phyloP scores from a whole-genome alignment of 2,888 invertebrate species.

The Maniola hyperantus region DNA sequence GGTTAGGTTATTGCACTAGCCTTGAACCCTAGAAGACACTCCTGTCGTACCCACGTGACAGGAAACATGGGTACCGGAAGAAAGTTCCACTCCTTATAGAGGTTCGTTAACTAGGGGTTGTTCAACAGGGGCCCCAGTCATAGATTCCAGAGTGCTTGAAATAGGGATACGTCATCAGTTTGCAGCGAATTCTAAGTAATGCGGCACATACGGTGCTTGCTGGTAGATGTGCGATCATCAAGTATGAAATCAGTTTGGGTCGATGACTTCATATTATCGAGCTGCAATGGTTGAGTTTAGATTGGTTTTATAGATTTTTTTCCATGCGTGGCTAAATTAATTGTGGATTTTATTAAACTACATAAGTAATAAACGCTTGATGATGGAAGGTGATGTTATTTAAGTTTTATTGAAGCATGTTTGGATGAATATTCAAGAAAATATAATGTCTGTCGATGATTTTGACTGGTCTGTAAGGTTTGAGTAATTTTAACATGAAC shows the following conservation, averaged over 20 bases:
- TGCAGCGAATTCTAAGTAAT: not conserved
- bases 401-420: slow-evolving; percentile 11
- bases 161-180: not conserved
- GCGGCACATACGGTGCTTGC: not conserved
- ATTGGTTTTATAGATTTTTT: slow-evolving; percentile 39
- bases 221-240: slow-evolving; percentile 1
- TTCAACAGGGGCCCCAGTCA: not conserved
- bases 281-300: slow-evolving; percentile 41
- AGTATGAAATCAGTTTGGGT: slow-evolving; percentile 57
- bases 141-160: not conserved
- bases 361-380: slow-evolving; percentile 34
- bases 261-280: slow-evolving; percentile 53
- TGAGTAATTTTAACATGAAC: too few relatives aligned
- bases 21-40: not conserved
- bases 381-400: slow-evolving; percentile 25
- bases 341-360: slow-evolving; percentile 39
- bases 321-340: slow-evolving; percentile 38
- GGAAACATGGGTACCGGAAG: not conserved
- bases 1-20: too few relatives aligned
- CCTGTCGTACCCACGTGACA: not conserved
- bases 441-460: not conserved
- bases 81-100: not conserved
- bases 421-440: slow-evolving; percentile 3
- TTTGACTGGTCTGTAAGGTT: not conserved
- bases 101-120: not conserved